These are phyloP conservation scores for Poecilia latipinna DNA, from an alignment of 2,113 vertebrate genomes.

Conservation along the genomic window DNA sequence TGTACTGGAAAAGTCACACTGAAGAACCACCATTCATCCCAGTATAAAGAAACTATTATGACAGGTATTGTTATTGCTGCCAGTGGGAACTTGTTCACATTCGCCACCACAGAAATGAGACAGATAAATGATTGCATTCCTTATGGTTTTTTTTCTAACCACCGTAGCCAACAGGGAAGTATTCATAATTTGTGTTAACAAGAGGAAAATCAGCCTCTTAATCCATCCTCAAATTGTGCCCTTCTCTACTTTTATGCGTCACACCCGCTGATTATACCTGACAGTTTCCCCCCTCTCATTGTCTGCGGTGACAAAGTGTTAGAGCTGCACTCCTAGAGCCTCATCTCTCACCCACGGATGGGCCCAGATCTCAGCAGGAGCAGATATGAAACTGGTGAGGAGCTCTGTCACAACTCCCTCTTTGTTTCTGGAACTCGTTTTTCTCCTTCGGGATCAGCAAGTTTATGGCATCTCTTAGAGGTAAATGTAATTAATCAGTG, in stretches of 20 bases:
- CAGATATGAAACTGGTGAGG: constrained; percentile 64
- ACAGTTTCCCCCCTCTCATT: constrained; percentile 58
- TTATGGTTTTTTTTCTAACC: constrained; percentile 36
- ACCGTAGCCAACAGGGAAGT: constrained; percentile 30
- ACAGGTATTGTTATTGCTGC: constrained; percentile 19
- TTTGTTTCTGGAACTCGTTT: constrained; percentile 64
- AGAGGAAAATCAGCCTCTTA: constrained; percentile 46
- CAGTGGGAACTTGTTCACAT: constrained; percentile 28
- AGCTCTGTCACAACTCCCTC: constrained; percentile 65
- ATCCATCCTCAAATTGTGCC: constrained; percentile 53
- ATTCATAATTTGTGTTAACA: constrained; percentile 65
- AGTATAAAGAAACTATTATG: constrained; percentile 13
- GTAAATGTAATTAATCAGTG: constrained; percentile 72
- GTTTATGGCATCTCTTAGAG: constrained; percentile 47
- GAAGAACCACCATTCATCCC: constrained; percentile 14
- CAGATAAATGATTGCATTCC: constrained; percentile 44
- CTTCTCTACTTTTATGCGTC: constrained; percentile 47
- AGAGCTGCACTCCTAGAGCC: constrained; percentile 41
- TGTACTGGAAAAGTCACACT: constrained; percentile 33
- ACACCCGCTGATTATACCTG: constrained; percentile 59
- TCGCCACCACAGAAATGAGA: constrained; percentile 18
- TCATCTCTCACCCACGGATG: constrained; percentile 64
- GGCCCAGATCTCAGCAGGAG: constrained; percentile 63
- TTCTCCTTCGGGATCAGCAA: constrained; percentile 44
- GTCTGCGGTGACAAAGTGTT: constrained; percentile 66